A percentile compares a stretch with the other conserved stretches of the same genome.
These are phyloP conservation scores for Scomber colias DNA, from an alignment of 2,113 vertebrate species.

Conservation along the genomic window DNA sequence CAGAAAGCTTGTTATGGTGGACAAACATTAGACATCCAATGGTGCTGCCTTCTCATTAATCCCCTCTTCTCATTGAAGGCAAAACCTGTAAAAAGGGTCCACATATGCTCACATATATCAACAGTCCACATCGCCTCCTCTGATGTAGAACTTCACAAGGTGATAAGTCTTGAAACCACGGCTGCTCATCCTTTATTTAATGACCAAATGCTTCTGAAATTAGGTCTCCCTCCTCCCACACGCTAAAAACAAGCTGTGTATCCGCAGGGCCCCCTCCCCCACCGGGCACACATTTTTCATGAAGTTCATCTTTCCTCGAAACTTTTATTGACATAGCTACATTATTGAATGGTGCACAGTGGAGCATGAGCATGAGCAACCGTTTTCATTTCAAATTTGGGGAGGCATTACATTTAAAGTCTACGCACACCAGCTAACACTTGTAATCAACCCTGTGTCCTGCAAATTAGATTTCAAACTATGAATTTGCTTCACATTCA, in stretches of 20 bases:
- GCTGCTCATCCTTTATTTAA: conserved; percentile 43
- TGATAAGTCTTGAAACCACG: conserved; percentile 7
- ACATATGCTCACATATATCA: conserved; percentile 13
- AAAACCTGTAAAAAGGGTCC: conserved; percentile 32
- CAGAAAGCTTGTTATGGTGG: conserved; percentile 74
- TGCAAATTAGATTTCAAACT: neutral
- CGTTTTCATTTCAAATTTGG: neutral
- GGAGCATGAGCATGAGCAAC: neutral
- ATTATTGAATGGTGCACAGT: conserved; percentile 8
- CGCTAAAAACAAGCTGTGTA: conserved; percentile 21
- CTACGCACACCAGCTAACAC: neutral
- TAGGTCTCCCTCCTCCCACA: conserved; percentile 4
- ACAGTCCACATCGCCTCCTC: conserved; percentile 2
- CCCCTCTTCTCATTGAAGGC: conserved; percentile 40
- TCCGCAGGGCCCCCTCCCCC: neutral
- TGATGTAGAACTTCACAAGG: conserved; percentile 28
- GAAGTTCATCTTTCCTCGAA: conserved; percentile 4
- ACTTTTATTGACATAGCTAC: conserved; percentile 1
- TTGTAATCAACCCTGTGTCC: neutral
- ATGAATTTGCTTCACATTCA: neutral
- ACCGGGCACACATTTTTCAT: conserved; percentile 15
- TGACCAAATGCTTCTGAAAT: conserved; percentile 27
- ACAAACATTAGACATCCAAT: conserved; percentile 55
- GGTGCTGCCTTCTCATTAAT: conserved; percentile 64
- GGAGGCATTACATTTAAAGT: neutral